These are phyloP conservation scores for Muscicapa adusta DNA, from an alignment of 2,113 vertebrate genomes.

Conservation along the genomic window DNA sequence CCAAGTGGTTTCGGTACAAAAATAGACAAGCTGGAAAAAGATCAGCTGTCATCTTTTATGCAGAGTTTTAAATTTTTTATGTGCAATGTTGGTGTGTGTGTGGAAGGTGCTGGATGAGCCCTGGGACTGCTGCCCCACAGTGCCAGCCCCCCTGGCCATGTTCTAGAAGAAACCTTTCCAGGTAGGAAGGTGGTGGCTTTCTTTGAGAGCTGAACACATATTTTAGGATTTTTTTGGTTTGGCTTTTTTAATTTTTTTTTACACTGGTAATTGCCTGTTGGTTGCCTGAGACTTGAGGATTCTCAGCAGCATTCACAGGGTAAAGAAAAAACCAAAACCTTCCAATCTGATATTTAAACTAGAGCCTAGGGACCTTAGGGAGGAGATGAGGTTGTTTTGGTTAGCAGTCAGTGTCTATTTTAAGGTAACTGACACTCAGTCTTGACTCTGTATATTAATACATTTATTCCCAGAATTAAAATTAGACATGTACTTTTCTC, in stretches of 20 bases:
- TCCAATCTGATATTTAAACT: not conserved
- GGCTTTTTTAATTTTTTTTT: rapidly evolving
- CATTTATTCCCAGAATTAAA: not conserved
- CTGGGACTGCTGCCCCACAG: not conserved
- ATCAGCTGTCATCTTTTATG: constrained; percentile 37
- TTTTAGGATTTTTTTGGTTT: not conserved
- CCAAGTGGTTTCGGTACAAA: constrained; percentile 10
- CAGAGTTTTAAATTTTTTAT: not conserved
- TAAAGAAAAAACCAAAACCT: not conserved
- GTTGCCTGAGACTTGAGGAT: not conserved
- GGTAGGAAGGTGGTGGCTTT: too few species aligned
- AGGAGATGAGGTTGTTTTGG: not conserved
- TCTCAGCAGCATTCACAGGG: not conserved
- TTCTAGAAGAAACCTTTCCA: not conserved
- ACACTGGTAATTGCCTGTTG: not conserved
- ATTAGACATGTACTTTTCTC: not conserved
- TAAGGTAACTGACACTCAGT: not conserved
- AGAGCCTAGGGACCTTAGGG: not conserved
- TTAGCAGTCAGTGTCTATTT: not conserved
- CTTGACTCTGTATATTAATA: not conserved
- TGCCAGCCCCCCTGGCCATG: not conserved
- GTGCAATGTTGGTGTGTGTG: not conserved
- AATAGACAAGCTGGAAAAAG: constrained; percentile 25
- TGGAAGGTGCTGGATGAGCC: not conserved
- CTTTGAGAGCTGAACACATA: not conserved